Evolutionary conservation across 35 echinoderm and acorn worm species (phyloP).

Genomic region (Ptychodera flava): DNA sequence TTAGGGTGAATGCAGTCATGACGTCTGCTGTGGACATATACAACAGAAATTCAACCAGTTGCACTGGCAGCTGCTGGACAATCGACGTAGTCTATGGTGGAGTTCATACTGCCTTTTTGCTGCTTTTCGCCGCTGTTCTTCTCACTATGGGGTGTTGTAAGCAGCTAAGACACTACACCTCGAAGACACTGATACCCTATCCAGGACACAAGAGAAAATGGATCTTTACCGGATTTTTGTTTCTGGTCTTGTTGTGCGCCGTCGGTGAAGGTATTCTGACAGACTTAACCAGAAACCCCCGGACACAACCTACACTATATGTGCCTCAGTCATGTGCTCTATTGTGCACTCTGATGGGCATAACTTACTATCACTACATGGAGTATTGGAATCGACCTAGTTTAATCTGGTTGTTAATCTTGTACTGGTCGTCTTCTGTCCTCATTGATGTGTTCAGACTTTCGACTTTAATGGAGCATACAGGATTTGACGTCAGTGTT

Average conservation of each 20-base stretch:
- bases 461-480: no score
- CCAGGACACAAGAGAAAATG: slow-evolving; percentile 78
- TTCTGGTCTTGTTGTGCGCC: slow-evolving; percentile 25
- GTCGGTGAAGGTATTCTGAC: slow-evolving; percentile 72
- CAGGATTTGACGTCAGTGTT: no score
- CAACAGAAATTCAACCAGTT: no score
- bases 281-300: no score
- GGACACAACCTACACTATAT: slow-evolving; percentile 58
- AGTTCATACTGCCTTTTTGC: slow-evolving; percentile 49
- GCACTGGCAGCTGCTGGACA: no score
- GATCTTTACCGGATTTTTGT: slow-evolving; percentile 54
- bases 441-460: no score
- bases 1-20: no score
- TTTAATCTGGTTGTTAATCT: slow-evolving; percentile 40
- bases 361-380: slow-evolving; percentile 77
- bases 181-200: slow-evolving; percentile 42
- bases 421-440: no score
- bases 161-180: slow-evolving; percentile 18
- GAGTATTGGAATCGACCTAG: slow-evolving; percentile 54
- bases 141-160: slow-evolving; percentile 50
- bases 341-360: slow-evolving; percentile 31
- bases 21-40: no score
- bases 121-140: slow-evolving; percentile 42
- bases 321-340: slow-evolving; percentile 16
- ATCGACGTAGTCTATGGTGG: slow-evolving; percentile 47